These are phyloP conservation scores for Heteronetta atricapilla DNA, from an alignment of 2,113 vertebrate species.

Conservation along the genomic window DNA sequence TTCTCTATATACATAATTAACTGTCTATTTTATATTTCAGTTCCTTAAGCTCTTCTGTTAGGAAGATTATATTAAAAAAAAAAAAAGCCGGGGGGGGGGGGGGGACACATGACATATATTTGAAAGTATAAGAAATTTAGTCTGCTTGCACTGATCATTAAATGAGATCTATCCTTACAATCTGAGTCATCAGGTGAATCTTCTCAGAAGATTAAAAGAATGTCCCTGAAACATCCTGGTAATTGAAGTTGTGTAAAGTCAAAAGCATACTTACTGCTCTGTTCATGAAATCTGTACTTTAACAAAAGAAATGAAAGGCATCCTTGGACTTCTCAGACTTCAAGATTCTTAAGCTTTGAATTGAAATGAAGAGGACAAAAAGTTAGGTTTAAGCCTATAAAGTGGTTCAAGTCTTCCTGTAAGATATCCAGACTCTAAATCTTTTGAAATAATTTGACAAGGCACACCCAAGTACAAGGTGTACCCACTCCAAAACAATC, in stretches of 20 bases:
- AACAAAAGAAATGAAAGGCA: constrained; percentile 26
- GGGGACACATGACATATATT: no score
- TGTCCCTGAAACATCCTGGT: not conserved
- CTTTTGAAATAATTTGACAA: not conserved
- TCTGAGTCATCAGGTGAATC: constrained; percentile 44
- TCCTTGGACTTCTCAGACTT: not conserved
- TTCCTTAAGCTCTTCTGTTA: constrained; percentile 19
- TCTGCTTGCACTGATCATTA: not conserved
- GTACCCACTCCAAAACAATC: not conserved
- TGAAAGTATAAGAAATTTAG: constrained; percentile 35
- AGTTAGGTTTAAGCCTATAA: not conserved
- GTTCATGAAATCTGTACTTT: not conserved
- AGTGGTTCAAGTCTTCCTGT: not conserved
- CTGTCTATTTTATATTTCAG: constrained; percentile 49
- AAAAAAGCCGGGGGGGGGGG: no score
- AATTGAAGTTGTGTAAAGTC: not conserved
- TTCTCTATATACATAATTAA: constrained; percentile 52
- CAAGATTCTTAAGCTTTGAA: not conserved
- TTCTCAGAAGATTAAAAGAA: constrained; percentile 50
- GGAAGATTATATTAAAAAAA: constrained; percentile 29
- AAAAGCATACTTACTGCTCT: constrained; percentile 6
- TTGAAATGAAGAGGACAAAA: not conserved
- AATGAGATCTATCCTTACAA: constrained; percentile 51
- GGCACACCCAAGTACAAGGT: not conserved
- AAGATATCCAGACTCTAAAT: not conserved